Conservation (phyloP, 2,113 vertebrate genomes). For the Ifrita kowaldi region DNA sequence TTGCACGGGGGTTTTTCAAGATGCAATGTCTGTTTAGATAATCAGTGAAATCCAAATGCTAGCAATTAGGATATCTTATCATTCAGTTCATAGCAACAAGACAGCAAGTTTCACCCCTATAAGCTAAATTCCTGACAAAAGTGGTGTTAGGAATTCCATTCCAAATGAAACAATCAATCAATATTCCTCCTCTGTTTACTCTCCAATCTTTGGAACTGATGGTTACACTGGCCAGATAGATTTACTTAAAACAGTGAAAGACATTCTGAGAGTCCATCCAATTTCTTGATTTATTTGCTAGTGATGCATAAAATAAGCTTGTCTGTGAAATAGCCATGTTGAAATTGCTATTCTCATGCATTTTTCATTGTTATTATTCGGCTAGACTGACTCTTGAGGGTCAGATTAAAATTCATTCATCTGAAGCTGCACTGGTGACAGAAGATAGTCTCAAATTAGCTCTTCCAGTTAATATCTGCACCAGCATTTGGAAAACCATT, state of each 20-base stretch:
- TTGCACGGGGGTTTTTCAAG: background rate
- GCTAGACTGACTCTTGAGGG: conserved; percentile 74
- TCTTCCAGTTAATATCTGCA: conserved; percentile 65
- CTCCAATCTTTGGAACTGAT: conserved; percentile 68
- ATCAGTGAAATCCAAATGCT: background rate
- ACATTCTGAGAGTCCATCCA: conserved; percentile 78
- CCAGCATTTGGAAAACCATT: conserved; percentile 33
- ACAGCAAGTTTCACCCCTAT: background rate
- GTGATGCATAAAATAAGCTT: conserved; percentile 83
- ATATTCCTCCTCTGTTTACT: conserved; percentile 72
- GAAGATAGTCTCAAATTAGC: conserved; percentile 55
- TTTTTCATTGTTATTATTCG: conserved; percentile 82
- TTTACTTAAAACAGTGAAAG: conserved; percentile 76
- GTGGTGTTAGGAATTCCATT: conserved; percentile 48
- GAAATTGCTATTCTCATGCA: conserved; percentile 80
- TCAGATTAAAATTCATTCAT: conserved; percentile 81
- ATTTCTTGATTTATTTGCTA: conserved; percentile 81
- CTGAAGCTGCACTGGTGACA: conserved; percentile 63
- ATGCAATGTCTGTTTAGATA: background rate
- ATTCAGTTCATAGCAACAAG: conserved; percentile 33
- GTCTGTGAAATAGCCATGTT: conserved; percentile 78
- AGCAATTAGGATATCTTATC: conserved; percentile 20
- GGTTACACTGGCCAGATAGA: conserved; percentile 69
- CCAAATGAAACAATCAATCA: conserved; percentile 77
- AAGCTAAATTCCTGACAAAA: conserved; percentile 61